Base-by-base conservation (phyloP, 2,113 vertebrate genomes). In the Lepus timidus region DNA sequence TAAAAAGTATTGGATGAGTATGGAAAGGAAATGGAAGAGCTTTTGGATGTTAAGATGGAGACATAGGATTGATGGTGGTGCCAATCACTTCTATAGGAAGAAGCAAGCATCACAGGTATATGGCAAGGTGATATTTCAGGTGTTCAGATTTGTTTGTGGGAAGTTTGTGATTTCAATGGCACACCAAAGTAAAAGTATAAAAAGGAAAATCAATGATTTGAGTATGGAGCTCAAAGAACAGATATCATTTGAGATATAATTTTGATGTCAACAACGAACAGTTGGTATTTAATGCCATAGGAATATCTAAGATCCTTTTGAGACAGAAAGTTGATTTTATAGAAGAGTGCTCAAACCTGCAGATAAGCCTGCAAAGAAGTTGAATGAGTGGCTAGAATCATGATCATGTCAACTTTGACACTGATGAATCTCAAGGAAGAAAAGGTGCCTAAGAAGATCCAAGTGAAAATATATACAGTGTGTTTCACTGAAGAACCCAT, bases 141-240 rank as follows among this genome's bases (percentile, higher is more conserved):
- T 13, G 12, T 0, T 85, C 27, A 78, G 52, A 71, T 55, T 65
- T 83, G 39, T 13, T 58, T 75, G 17, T 70, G n/a, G 19, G 9
- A 79, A 80, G 36, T 84, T 71, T 80, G 31, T 67, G 52, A 86
- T 94, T 91, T 90, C 31, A 85, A 27, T 73, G 61, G 25, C 27
- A 4, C 1, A 64, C 33, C 9, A 64, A 68, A 81, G 17, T 85
- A 11, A 92, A 36, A 83, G 3, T 61, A 20, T 36, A 12, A 49
- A 61, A 22, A 19, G 6, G 4, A 81, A 29, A 62, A 51, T 51
- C 9, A 73, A 9, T 67, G 58, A 36, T 36, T 6, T 49, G 58
- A 62, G 8, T 61, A 44, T 85, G 55, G 68, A 79, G 20, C 4
- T 61, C 14, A 74, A 23, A 31, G 27, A 19, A 73, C 62, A 49